These are phyloP conservation scores for Drosophila carrolli DNA, from an alignment of 1,140 invertebrate genomes.

Conservation along the genomic window DNA sequence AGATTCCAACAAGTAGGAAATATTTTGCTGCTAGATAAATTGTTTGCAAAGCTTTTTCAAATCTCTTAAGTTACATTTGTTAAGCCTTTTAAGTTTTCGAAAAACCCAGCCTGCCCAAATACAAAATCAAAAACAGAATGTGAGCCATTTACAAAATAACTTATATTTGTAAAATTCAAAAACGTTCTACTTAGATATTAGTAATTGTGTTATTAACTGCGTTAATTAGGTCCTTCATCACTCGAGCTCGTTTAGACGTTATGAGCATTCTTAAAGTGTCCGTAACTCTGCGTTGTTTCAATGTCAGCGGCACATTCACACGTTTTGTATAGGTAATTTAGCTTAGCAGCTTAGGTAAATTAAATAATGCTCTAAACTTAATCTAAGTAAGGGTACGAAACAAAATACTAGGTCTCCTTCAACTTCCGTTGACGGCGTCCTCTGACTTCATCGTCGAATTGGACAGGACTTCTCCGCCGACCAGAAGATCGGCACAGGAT, in stretches of 20 bases:
- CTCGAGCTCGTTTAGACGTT: conserved; percentile 54
- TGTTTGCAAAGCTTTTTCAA: too few relatives aligned
- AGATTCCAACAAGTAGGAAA: too few relatives aligned
- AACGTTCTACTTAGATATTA: conserved; percentile 68
- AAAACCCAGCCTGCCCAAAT: conserved; percentile 4
- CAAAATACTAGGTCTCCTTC: conserved; percentile 52
- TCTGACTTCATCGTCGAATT: conserved; percentile 67
- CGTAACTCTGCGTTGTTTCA: conserved; percentile 14
- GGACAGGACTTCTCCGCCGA: conserved; percentile 29
- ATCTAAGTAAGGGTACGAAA: conserved; percentile 35
- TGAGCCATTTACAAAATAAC: conserved; percentile 60
- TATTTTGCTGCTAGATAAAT: not conserved
- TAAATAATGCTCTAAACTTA: conserved; percentile 62
- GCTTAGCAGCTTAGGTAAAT: conserved; percentile 53
- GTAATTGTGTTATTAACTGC: conserved; percentile 52
- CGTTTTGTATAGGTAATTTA: conserved; percentile 32
- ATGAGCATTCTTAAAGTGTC: conserved; percentile 69
- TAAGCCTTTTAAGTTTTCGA: conserved; percentile 7
- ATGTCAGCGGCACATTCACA: conserved; percentile 29
- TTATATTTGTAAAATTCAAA: conserved; percentile 72
- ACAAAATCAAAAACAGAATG: conserved; percentile 24
- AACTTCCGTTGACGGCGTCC: conserved; percentile 59
- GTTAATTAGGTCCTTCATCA: conserved; percentile 55
- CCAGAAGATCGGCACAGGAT: conserved; percentile 63
- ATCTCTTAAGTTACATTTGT: not conserved